Evolutionary conservation across 2,888 invertebrate species (phyloP), one percentile per base, ranked within the genome.

Genomic region (Hemicrepidius hirtus): DNA sequence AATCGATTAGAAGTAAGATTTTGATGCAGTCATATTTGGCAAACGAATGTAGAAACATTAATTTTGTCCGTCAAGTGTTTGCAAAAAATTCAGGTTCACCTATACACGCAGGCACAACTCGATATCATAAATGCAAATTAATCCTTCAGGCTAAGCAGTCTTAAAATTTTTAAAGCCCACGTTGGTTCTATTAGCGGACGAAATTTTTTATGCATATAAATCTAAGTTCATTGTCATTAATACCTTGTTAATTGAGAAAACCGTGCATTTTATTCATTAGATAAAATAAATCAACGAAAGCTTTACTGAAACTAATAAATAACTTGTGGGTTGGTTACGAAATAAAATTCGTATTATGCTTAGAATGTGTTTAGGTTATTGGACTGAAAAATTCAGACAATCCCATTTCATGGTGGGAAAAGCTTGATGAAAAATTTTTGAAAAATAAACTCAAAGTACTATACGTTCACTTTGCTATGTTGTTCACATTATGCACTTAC

Each of bases 401-500:
- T 24, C 5, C 24, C 24, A 24, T 2, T 24, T 24, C 24, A 24
- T 24, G 24, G 24, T 24, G 24, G 24, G 24, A 24, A 32, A 32
- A 28, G 3, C 32, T 32, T 32, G 32, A 9, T 32, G n/a, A 53
- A 53, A 46, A 46, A 3, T 13, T 7, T n/a, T 9, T 18, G n/a
- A 24, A 5, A 28, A 53, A 53, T 12, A 53, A 53, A 13, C 16
- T 57, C n/a, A 20, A 57, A 57, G 35, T 6, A 16, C n/a, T 35
- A 57, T 35, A 37, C 60, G 20, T 57, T 68, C 57, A 68, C 44
- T 63, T 71, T 35, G 41, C 40, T 68, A 21, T 63, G 53, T 68
- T 69, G 73, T 74, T 73, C 70, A 67, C 68, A 73, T 75, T 75
- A 67, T 75, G 68, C 68, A 68, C 64, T 73, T 67, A 68, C 62